Evolutionary conservation across 2,113 vertebrate species (phyloP), one percentile per base, ranked within the genome.

Genomic region (Rhinogobius similis): DNA sequence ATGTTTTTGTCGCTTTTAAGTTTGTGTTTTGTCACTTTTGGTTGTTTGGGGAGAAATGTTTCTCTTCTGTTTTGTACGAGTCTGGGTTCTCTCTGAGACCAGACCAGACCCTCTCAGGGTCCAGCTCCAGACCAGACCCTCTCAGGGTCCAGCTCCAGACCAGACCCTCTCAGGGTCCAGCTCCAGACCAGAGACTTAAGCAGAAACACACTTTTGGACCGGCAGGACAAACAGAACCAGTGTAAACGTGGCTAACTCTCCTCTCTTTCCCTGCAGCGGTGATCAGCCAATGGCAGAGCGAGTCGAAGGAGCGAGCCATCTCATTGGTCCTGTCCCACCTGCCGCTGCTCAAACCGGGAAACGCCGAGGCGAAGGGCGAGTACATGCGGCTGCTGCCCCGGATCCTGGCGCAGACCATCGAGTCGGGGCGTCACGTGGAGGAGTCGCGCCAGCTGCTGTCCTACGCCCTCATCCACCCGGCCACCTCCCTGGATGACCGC

Each of bases 361-460:
- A 99, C 86, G 89, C 93, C 0, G 97, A 98, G 59, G 98, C 97
- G 1, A 99, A 99, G 89, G 93, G 94, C 3, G 97, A 97, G 77
- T 99, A 99, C 92, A 99, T 99, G 97, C 96, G 96, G 70, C 93
- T 99, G 73, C 92, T 99, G 79, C 98, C 98, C 18, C 94, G 96
- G 76, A 97, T 98, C 88, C 93, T 99, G 92, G 95, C 96, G 0
- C 98, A 99, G 90, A 98, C 97, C 0, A 99, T 99, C 2, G 98
- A 99, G 81, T 96, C 96, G 76, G 96, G 95, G 86, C 96, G 95
- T 68, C 96, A 98, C 89, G 95, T 99, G 24, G 98, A 99, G 89
- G 97, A 99, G 92, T 98, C 96, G 75, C 92, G 98, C 70, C 98
- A 99, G 89, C 94, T 99, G 73, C 93, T 99, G 26, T 98, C 97